Percentiles rank a stretch among this genome's conserved stretches.
phyloP scores from a whole-genome alignment of 2,797 vertebrate species.

The Sphenodon punctatus region DNA sequence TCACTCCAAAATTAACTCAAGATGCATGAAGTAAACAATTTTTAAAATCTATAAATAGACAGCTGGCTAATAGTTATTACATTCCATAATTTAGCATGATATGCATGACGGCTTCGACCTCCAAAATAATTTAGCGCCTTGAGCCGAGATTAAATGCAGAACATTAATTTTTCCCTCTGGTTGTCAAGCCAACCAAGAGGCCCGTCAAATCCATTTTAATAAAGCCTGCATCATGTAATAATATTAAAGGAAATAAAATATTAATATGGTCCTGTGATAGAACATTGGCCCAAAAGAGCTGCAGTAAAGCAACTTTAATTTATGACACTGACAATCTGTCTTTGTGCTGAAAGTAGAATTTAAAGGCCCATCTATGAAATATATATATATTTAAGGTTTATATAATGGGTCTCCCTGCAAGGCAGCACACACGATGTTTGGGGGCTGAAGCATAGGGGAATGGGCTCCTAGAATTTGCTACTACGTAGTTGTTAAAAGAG shows the following conservation, averaged over 20 bases:
- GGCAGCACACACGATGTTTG: too few relatives aligned
- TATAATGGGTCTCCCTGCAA: too few relatives aligned
- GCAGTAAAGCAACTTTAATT: constrained; percentile 70
- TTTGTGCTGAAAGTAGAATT: constrained; percentile 63
- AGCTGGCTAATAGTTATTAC: constrained; percentile 74
- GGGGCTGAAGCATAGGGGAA: too few relatives aligned
- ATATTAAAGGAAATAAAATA: constrained; percentile 81
- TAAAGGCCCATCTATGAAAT: constrained; percentile 53
- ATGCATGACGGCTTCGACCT: constrained; percentile 75
- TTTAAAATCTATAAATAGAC: constrained; percentile 68
- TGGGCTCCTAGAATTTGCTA: too few relatives aligned
- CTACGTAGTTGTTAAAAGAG: too few relatives aligned
- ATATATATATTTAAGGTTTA: constrained; percentile 33
- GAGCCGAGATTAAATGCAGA: constrained; percentile 80
- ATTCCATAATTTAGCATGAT: constrained; percentile 76
- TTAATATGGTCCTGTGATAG: constrained; percentile 69
- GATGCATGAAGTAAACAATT: constrained; percentile 69
- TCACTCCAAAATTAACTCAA: constrained; percentile 64
- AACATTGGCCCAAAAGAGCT: constrained; percentile 70
- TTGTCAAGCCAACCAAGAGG: constrained; percentile 80
- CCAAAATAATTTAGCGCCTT: constrained; percentile 79
- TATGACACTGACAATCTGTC: constrained; percentile 67
- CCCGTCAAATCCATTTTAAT: constrained; percentile 80
- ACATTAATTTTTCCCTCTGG: constrained; percentile 80
- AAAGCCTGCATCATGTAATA: constrained; percentile 79